phyloP scores from a whole-genome alignment of 2,888 invertebrate genomes.

The Cheilosia vernalis region DNA sequence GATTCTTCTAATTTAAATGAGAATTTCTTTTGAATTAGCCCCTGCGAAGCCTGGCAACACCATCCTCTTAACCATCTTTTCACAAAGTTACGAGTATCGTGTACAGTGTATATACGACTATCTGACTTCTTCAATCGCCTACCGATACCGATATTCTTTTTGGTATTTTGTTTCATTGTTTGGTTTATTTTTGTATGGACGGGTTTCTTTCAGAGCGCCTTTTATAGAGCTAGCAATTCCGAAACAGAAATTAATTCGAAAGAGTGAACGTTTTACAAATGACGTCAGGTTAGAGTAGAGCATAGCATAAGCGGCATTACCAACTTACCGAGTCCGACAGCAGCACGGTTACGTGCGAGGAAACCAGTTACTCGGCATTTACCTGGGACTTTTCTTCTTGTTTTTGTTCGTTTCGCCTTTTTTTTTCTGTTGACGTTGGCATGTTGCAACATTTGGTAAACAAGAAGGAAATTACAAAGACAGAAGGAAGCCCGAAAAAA shows the following conservation, averaged over 20 bases:
- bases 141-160: slow-evolving; percentile 29
- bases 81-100: slow-evolving; percentile 19
- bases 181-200: slow-evolving; percentile 52
- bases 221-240: slow-evolving; percentile 50
- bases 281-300: slow-evolving; percentile 61
- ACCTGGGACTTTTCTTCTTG: slow-evolving; percentile 40
- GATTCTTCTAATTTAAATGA: background rate
- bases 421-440: slow-evolving; percentile 15
- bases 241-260: slow-evolving; percentile 70
- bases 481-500: slow-evolving; percentile 10
- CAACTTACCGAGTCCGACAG: slow-evolving; percentile 12
- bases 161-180: slow-evolving; percentile 47
- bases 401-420: slow-evolving; percentile 5
- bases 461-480: slow-evolving; percentile 14
- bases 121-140: slow-evolving; percentile 14
- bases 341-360: slow-evolving; percentile 48
- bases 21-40: slow-evolving; percentile 25
- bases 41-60: slow-evolving; percentile 30
- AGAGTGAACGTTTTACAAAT: slow-evolving; percentile 70
- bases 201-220: slow-evolving; percentile 48
- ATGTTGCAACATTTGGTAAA: slow-evolving; percentile 68
- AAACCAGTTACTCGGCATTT: slow-evolving; percentile 61
- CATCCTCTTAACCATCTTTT: slow-evolving; percentile 1
- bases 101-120: background rate
- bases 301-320: slow-evolving; percentile 42